Evolutionary conservation across 2,888 invertebrate genomes (phyloP).

Genomic region (Fragum whitleyi): DNA sequence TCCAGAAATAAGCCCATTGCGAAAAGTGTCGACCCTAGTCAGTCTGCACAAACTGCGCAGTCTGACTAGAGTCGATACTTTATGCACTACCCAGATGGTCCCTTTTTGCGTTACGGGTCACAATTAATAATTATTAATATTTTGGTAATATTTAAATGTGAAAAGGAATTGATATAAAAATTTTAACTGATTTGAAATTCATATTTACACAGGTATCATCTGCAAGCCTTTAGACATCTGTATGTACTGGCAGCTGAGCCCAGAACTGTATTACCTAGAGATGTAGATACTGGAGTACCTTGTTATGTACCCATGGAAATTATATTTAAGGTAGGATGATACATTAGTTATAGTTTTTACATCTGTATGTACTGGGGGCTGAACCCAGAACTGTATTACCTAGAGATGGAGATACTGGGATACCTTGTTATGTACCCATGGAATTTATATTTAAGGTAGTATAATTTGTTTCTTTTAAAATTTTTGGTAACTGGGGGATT

Average conservation of each 20-base stretch:
- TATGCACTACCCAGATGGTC: no score
- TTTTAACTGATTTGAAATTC: no score
- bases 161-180: no score
- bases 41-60: no score
- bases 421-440: conserved; percentile 93
- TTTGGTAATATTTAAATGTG: no score
- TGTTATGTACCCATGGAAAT: conserved; percentile 93
- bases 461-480: neutral
- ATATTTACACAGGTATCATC: conserved; percentile 97
- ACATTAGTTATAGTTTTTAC: conserved; percentile 85
- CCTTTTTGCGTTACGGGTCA: no score
- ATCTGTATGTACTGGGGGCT: conserved; percentile 97
- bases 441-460: conserved; percentile 86
- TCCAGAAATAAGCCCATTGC: no score
- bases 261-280: conserved; percentile 93
- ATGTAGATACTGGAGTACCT: conserved; percentile 91
- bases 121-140: no score
- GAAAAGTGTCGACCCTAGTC: no score
- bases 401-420: conserved; percentile 92
- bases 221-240: conserved; percentile 98
- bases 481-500: no score
- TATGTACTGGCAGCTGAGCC: conserved; percentile 98
- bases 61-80: no score
- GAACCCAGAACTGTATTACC: conserved; percentile 96
- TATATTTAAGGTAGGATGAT: conserved; percentile 81